These are phyloP conservation scores for Epinotia demarniana DNA, from an alignment of 2,888 invertebrate genomes.

Conservation along the genomic window DNA sequence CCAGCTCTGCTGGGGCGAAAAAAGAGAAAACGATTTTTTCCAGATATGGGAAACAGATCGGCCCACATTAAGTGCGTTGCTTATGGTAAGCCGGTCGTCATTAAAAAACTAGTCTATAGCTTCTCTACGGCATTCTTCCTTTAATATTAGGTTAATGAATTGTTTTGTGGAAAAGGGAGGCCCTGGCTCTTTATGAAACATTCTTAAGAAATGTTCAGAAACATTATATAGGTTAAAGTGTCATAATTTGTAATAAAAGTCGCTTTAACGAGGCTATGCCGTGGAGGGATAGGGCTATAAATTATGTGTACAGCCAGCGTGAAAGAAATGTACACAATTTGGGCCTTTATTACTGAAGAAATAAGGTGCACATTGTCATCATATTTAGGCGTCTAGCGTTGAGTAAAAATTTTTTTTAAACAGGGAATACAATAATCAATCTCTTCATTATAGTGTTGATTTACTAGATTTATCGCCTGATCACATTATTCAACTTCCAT, in stretches of 20 bases:
- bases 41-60: no score
- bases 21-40: no score
- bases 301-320: neutral
- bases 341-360: neutral
- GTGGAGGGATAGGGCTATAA: neutral
- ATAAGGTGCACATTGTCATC: neutral
- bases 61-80: no score
- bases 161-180: neutral
- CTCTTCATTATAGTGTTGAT: neutral
- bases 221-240: neutral
- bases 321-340: neutral
- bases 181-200: neutral
- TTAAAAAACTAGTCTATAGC: no score
- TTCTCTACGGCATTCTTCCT: no score
- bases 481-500: neutral
- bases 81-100: no score
- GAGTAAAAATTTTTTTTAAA: neutral
- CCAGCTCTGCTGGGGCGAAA: no score
- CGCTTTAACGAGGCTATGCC: neutral
- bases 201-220: neutral
- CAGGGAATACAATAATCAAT: neutral
- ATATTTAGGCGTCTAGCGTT: neutral
- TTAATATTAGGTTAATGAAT: no score
- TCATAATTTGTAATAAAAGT: slow-evolving; percentile 14
- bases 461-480: neutral